Percentiles rank a stretch among this genome's conserved stretches.
Conservation (phyloP, 2,888 invertebrate genomes). For the Hyles lineata region DNA sequence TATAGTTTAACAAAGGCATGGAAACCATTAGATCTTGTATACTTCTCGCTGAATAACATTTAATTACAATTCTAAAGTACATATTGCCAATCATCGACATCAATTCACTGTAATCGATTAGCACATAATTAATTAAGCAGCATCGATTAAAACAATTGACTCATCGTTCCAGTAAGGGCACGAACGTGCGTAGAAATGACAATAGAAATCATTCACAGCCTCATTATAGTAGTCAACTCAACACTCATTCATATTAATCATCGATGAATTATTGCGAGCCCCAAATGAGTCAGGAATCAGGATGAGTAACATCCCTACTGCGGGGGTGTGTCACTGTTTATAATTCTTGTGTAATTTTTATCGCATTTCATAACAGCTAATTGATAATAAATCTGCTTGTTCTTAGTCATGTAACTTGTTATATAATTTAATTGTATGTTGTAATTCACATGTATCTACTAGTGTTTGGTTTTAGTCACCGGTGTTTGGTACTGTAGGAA, state of each 20-base stretch:
- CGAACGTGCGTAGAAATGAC: slow-evolving; percentile 48
- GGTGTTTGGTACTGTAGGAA: too few species aligned
- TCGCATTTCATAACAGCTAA: slow-evolving; percentile 16
- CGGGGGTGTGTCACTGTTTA: slow-evolving; percentile 69
- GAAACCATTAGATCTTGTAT: too few species aligned
- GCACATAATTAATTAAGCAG: slow-evolving; percentile 13
- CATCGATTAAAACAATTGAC: slow-evolving; percentile 26
- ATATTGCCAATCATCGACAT: neutral
- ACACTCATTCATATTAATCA: slow-evolving; percentile 65
- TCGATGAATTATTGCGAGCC: slow-evolving; percentile 54
- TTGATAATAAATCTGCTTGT: neutral
- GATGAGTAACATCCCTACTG: slow-evolving; percentile 49
- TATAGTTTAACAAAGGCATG: too few species aligned
- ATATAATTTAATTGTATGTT: neutral
- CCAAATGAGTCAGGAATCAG: slow-evolving; percentile 69
- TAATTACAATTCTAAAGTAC: neutral
- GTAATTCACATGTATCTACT: neutral
- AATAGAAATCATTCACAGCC: slow-evolving; percentile 52
- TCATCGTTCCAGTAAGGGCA: slow-evolving; percentile 16
- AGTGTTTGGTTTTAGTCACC: too few species aligned
- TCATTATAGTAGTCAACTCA: slow-evolving; percentile 45
- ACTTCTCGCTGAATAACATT: too few species aligned
- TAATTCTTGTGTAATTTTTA: slow-evolving; percentile 46
- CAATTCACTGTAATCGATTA: slow-evolving; percentile 33
- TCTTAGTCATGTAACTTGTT: neutral